Base-by-base conservation (phyloP, 2,888 invertebrate species). In the Oscheius sp. region DNA sequence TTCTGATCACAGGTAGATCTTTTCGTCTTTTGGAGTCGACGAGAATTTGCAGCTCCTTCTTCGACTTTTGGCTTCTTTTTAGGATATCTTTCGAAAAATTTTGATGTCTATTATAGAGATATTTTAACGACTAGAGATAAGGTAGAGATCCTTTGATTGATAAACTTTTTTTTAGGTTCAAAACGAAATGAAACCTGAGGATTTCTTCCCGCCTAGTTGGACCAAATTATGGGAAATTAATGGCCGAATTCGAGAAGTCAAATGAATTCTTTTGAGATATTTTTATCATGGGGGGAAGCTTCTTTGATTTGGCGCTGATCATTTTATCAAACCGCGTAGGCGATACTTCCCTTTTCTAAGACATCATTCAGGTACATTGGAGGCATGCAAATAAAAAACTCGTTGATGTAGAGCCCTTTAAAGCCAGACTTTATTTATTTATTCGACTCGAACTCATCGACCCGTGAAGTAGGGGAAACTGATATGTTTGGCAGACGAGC, bases 31-130 rank as follows among this genome's bases (percentile, higher is more conserved):
- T 8, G 15, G 37, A 37, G 15, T 10, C 37, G 15, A 37, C 15
- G 15, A 37, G 37, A 37, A 8, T 37, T 37, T 37, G 37, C 48
- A 48, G 67, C 71, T 0, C 71, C 71, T 0, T 64, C 71, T 5
- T 68, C 67, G 3, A 57, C 71, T 27, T 71, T 71, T 33, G 71
- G 71, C 39, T 71, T 66, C 63, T 71, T 66, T 53, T 27, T 68
- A 17, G 71, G 48, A 8, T 71, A 68, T 57, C 25, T 64, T 12
- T 42, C 71, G 8, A 67, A 68, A 20, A 37, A 33, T n/a, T 45
- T 25, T n/a, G 31, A 3, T 17, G 71, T 71, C 1, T 71, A 71
- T 34, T 68, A 71, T 37, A 17, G 66, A 37, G 61, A 71, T 29
- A 71, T 71, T n/a, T n/a, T 37, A 4, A 46, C 58, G 27, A 71